Evolutionary conservation across 2,888 invertebrate species (phyloP).

Genomic region (Watsonalla binaria): DNA sequence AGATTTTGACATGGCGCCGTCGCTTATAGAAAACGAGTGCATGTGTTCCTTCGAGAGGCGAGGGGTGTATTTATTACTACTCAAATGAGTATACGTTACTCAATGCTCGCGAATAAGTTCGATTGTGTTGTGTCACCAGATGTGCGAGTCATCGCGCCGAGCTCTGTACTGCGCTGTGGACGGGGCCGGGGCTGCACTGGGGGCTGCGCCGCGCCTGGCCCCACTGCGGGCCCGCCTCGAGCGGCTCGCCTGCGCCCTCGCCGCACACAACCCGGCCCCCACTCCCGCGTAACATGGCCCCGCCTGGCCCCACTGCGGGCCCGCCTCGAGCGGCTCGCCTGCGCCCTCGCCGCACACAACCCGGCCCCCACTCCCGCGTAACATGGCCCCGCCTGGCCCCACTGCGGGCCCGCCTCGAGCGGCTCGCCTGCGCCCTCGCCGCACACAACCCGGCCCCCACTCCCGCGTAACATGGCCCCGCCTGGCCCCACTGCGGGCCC

Average conservation of each 20-base stretch:
- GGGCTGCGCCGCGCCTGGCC: slow-evolving; percentile 74
- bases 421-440: slow-evolving; percentile 55
- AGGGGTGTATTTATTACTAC: no score
- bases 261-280: slow-evolving; percentile 34
- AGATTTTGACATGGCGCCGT: no score
- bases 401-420: slow-evolving; percentile 69
- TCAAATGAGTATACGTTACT: no score
- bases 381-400: slow-evolving; percentile 22
- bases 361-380: slow-evolving; percentile 21
- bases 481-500: no score
- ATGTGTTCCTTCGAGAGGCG: no score
- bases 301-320: no score
- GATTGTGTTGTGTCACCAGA: slow-evolving; percentile 35
- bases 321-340: no score
- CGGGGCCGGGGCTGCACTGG: slow-evolving; percentile 72
- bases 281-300: slow-evolving; percentile 25
- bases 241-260: slow-evolving; percentile 55
- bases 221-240: slow-evolving; percentile 73
- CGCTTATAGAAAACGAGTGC: no score
- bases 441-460: slow-evolving; percentile 36
- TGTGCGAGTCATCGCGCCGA: slow-evolving; percentile 68
- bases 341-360: slow-evolving; percentile 15
- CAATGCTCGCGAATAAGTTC: neutral
- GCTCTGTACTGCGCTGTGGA: slow-evolving; percentile 82
- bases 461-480: slow-evolving; percentile 17